A percentile compares a stretch with the other conserved stretches of the same genome.
Evolutionary conservation across 2,888 invertebrate genomes (phyloP).

Genomic region (Caradrina kadenii): DNA sequence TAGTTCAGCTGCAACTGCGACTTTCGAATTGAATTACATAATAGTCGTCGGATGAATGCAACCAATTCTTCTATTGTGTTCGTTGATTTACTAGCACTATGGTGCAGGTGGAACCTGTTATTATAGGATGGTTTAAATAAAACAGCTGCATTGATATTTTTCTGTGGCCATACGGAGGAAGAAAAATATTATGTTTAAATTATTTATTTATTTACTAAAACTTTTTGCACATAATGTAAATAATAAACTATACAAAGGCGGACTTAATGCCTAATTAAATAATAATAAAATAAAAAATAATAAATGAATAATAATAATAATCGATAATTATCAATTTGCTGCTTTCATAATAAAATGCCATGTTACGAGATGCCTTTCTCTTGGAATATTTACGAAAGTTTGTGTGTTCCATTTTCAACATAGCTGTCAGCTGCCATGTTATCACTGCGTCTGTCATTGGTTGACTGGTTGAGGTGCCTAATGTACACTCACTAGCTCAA

Average conservation of each 20-base stretch:
- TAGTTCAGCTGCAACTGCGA: background rate
- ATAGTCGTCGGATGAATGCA: constrained; percentile 28
- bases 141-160: constrained; percentile 7
- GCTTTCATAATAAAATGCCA: constrained; percentile 9
- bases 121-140: constrained; percentile 10
- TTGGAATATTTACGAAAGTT: background rate
- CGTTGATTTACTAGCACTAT: constrained; percentile 36
- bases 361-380: background rate
- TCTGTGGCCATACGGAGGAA: background rate
- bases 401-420: background rate
- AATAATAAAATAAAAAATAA: too few relatives aligned
- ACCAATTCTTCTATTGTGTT: constrained; percentile 41
- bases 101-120: constrained; percentile 30
- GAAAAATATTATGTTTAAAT: constrained; percentile 4
- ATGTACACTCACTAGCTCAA: too few relatives aligned
- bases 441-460: background rate
- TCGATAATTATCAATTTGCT: background rate
- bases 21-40: constrained; percentile 2
- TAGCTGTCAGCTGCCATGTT: background rate
- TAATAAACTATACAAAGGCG: too few relatives aligned
- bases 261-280: too few relatives aligned
- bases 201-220: too few relatives aligned
- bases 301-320: too few relatives aligned
- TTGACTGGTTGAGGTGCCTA: background rate
- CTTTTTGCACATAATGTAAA: too few relatives aligned